phyloP scores from a whole-genome alignment of 1,140 invertebrate genomes.

The Musca domestica region DNA sequence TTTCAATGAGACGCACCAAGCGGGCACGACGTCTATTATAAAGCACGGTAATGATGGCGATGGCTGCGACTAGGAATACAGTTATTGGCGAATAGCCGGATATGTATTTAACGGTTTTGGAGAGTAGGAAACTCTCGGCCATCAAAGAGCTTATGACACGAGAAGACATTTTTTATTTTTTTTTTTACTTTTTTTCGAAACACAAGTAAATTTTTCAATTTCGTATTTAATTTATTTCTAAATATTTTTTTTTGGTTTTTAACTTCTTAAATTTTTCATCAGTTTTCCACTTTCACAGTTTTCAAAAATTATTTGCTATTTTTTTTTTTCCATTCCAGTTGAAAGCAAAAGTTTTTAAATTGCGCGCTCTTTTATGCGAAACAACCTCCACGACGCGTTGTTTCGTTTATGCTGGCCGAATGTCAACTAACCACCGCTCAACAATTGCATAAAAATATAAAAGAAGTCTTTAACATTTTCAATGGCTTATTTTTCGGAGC shows the following conservation, averaged over 20 bases:
- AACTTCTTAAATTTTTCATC: background rate
- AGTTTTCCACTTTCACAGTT: background rate
- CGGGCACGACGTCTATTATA: conserved; percentile 54
- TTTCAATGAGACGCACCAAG: conserved; percentile 53
- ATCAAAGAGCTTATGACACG: conserved; percentile 44
- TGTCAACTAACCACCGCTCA: conserved; percentile 48
- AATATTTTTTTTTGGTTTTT: background rate
- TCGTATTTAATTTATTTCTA: background rate
- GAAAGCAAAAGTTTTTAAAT: no score
- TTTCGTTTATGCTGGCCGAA: conserved; percentile 25
- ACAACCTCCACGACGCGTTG: conserved; percentile 4
- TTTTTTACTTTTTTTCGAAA: conserved; percentile 13
- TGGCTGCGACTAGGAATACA: conserved; percentile 38
- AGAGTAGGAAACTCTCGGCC: conserved; percentile 47
- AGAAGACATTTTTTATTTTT: conserved; percentile 37
- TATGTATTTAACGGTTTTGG: conserved; percentile 40
- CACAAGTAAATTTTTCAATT: conserved; percentile 14
- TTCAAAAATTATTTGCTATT: background rate
- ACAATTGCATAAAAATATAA: conserved; percentile 54
- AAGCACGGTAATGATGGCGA: conserved; percentile 41
- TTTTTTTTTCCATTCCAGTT: no score
- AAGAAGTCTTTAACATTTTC: conserved; percentile 40
- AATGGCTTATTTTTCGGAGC: background rate
- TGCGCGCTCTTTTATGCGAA: no score
- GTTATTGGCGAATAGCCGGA: conserved; percentile 47